Evolutionary conservation across 2,113 vertebrate genomes (phyloP).

Genomic region (Oncorhynchus kisutch): DNA sequence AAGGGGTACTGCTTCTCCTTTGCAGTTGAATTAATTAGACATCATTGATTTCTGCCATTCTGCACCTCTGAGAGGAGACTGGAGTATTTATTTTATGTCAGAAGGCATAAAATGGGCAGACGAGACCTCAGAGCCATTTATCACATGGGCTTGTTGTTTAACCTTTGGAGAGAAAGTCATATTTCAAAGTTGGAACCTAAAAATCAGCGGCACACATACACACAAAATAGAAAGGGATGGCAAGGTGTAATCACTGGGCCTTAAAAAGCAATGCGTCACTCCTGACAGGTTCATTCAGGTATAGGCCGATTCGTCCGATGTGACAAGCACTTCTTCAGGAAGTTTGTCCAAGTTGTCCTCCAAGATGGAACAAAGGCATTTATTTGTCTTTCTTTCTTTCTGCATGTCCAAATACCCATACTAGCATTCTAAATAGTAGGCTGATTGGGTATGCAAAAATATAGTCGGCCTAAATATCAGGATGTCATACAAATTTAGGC

Average conservation of each 20-base stretch:
- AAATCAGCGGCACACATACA: slow-evolving; percentile 29
- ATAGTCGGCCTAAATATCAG: too few relatives aligned
- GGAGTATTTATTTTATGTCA: not conserved
- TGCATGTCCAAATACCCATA: too few relatives aligned
- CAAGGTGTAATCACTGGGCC: slow-evolving; percentile 68
- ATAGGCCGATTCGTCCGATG: slow-evolving; percentile 54
- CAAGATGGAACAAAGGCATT: not conserved
- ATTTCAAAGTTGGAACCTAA: slow-evolving; percentile 37
- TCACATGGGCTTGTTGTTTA: slow-evolving; percentile 39
- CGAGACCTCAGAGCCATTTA: slow-evolving; percentile 3
- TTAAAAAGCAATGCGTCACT: slow-evolving; percentile 73
- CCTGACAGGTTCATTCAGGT: slow-evolving; percentile 76
- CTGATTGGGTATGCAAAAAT: too few relatives aligned
- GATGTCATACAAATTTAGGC: too few relatives aligned
- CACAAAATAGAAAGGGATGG: slow-evolving; percentile 45
- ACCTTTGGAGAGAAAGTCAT: slow-evolving; percentile 21
- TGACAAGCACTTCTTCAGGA: not conserved
- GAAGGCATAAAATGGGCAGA: not conserved
- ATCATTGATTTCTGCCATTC: slow-evolving; percentile 26
- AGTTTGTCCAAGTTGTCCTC: slow-evolving; percentile 16
- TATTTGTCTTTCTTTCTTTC: too few relatives aligned
- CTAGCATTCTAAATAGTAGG: too few relatives aligned
- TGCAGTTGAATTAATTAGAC: slow-evolving; percentile 36
- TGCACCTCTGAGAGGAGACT: not conserved
- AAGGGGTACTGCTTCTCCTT: not conserved